phyloP scores from a whole-genome alignment of 2,113 vertebrate genomes.

The Diphyllodes magnificus region DNA sequence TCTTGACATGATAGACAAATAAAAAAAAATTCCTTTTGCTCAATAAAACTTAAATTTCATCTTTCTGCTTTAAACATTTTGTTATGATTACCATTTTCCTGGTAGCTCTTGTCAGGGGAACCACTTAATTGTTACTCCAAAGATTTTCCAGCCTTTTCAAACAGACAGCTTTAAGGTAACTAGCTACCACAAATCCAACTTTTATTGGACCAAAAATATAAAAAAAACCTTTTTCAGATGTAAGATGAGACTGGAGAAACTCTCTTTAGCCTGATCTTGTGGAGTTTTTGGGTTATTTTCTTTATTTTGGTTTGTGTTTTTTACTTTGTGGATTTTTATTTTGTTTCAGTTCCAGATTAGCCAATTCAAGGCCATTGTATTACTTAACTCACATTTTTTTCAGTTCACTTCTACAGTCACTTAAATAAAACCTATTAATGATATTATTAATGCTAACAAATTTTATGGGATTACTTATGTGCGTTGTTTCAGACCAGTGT shows the following conservation, averaged over 20 bases:
- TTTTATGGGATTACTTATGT: neutral
- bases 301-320: neutral
- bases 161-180: neutral
- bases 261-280: neutral
- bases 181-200: neutral
- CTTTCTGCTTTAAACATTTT: neutral
- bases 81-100: neutral
- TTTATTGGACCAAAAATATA: neutral
- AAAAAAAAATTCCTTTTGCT: neutral
- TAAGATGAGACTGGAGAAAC: neutral
- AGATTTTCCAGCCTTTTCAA: neutral
- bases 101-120: neutral
- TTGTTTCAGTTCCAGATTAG: neutral
- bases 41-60: neutral
- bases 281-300: neutral
- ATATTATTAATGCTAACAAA: neutral
- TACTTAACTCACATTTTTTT: neutral
- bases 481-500: neutral
- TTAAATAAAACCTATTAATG: neutral
- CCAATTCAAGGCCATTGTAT: neutral
- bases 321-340: neutral
- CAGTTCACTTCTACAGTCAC: neutral
- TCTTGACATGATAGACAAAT: neutral
- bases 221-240: neutral
- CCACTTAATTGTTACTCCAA: neutral